phyloP scores from a whole-genome alignment of 2,888 invertebrate species.

The Sisyra terminalis region DNA sequence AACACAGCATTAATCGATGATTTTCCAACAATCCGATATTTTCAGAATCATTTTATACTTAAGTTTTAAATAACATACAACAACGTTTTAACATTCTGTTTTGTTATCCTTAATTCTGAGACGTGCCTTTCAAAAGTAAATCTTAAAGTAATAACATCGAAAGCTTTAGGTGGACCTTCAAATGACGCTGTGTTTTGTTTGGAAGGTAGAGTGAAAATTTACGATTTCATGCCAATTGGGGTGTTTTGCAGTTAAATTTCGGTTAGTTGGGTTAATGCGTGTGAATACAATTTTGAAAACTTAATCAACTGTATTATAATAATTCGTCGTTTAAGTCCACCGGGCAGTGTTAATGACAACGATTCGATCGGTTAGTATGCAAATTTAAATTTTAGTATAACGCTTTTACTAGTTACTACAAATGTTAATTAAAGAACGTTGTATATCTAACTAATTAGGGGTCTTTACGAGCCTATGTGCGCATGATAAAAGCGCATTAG shows the following conservation, averaged over 20 bases:
- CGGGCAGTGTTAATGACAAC: neutral
- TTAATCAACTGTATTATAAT: neutral
- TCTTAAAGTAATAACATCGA: constrained; percentile 10
- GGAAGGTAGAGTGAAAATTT: too few species aligned
- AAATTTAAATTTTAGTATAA: neutral
- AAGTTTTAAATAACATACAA: constrained; percentile 25
- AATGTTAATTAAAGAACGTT: too few species aligned
- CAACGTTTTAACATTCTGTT: constrained; percentile 17
- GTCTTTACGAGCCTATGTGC: too few species aligned
- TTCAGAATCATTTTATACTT: neutral
- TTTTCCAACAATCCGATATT: neutral
- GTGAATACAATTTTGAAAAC: neutral
- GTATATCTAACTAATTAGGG: too few species aligned
- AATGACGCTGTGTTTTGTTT: constrained; percentile 8
- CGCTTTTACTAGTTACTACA: too few species aligned
- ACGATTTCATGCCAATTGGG: too few species aligned
- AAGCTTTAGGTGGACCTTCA: constrained; percentile 8
- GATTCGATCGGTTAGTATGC: neutral
- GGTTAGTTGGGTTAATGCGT: neutral
- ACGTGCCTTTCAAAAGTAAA: constrained; percentile 7
- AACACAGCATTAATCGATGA: constrained; percentile 24
- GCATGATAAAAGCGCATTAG: too few species aligned
- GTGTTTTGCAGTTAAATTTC: too few species aligned
- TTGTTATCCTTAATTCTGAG: neutral
- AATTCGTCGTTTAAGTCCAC: constrained; percentile 4